These are phyloP conservation scores for Mermis nigrescens DNA, from an alignment of 2,888 invertebrate species.

Conservation along the genomic window DNA sequence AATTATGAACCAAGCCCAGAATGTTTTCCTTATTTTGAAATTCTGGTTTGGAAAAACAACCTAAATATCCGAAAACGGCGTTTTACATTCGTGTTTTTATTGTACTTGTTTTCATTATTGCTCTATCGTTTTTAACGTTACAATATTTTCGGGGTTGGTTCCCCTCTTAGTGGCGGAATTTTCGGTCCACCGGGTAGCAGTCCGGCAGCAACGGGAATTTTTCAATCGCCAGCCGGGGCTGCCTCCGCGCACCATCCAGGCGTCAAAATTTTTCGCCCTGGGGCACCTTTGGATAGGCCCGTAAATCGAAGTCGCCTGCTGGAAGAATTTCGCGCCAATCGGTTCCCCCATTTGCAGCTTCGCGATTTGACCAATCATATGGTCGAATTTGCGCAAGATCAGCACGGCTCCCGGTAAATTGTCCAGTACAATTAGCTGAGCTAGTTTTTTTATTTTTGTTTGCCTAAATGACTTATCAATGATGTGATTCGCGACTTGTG, in stretches of 20 bases:
- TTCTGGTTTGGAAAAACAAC: too few relatives aligned
- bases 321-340: conserved; percentile 60
- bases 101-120: too few relatives aligned
- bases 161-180: neutral
- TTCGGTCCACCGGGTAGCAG: conserved; percentile 6
- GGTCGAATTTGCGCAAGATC: conserved; percentile 96
- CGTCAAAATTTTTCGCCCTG: neutral
- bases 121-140: too few relatives aligned
- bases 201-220: neutral
- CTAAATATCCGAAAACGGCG: too few relatives aligned
- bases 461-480: neutral
- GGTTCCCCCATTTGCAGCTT: conserved; percentile 46
- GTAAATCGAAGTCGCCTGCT: conserved; percentile 56
- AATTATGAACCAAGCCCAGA: too few relatives aligned
- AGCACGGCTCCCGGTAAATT: conserved; percentile 70
- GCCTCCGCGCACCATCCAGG: neutral
- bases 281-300: neutral
- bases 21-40: too few relatives aligned
- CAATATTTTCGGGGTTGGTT: neutral
- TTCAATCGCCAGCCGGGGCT: neutral
- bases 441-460: neutral
- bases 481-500: too few relatives aligned
- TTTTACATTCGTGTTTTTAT: too few relatives aligned
- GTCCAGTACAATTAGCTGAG: neutral
- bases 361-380: conserved; percentile 90